A percentile compares a stretch with the other conserved stretches of the same genome.
phyloP scores from a whole-genome alignment of 2,113 vertebrate species.

The Alethe diademata region DNA sequence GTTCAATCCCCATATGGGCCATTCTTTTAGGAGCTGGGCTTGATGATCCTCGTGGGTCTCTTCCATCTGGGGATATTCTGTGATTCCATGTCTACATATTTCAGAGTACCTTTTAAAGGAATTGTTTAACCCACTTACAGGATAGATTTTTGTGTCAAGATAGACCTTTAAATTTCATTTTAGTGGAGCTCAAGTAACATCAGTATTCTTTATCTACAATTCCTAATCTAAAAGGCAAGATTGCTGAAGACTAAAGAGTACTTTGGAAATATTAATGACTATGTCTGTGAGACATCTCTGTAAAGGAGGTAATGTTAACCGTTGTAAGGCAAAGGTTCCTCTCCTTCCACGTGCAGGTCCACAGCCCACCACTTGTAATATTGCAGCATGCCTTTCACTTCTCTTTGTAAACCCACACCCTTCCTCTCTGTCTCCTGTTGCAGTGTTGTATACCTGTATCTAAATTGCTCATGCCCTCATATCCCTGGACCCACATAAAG shows the following conservation, averaged over 20 bases:
- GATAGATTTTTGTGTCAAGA: neutral
- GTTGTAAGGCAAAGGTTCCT: neutral
- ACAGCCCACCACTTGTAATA: neutral
- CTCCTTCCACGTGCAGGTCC: neutral
- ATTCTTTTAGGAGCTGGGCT: neutral
- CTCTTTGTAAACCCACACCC: neutral
- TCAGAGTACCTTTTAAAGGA: neutral
- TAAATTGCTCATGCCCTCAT: neutral
- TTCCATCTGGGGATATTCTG: neutral
- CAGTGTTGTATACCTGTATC: accelerated
- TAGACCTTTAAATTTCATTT: neutral
- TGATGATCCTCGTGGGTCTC: neutral
- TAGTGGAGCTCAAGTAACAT: neutral
- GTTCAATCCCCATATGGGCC: neutral
- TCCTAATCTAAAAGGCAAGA: neutral
- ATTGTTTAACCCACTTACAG: neutral
- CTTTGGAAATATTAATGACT: neutral
- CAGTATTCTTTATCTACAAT: neutral
- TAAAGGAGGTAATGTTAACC: neutral
- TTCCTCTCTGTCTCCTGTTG: neutral
- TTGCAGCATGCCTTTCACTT: neutral
- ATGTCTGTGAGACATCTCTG: neutral
- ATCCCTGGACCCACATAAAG: neutral
- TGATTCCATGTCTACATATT: neutral
- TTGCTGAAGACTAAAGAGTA: neutral